phyloP scores from a whole-genome alignment of 2,888 invertebrate genomes.

The Papilio gigon region DNA sequence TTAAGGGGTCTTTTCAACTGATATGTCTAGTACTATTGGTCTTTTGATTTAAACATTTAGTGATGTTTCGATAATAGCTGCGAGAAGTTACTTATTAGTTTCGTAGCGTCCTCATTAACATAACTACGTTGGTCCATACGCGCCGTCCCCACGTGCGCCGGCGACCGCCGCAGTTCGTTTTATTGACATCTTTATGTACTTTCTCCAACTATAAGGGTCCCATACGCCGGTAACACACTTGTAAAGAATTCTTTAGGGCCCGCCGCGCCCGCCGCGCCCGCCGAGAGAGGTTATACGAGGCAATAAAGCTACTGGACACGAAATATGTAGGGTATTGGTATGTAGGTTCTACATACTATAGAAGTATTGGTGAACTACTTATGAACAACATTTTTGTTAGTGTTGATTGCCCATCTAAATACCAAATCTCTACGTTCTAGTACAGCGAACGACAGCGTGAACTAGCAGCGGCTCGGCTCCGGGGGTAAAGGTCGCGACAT shows the following conservation, averaged over 20 bases:
- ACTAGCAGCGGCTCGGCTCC: too few relatives aligned
- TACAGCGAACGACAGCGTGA: too few relatives aligned
- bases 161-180: conserved; percentile 49
- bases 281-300: conserved; percentile 23
- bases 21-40: too few relatives aligned
- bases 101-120: conserved; percentile 12
- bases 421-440: not conserved
- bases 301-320: conserved; percentile 28
- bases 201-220: conserved; percentile 48
- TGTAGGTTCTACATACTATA: conserved; percentile 4
- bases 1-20: too few relatives aligned
- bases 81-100: conserved; percentile 20
- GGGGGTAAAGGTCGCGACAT: too few relatives aligned
- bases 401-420: conserved; percentile 1
- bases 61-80: too few relatives aligned
- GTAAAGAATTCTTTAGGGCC: conserved; percentile 31
- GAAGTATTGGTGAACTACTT: not conserved
- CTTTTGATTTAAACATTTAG: too few relatives aligned
- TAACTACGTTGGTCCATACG: conserved; percentile 23
- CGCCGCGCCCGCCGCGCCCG: not conserved
- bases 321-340: conserved; percentile 1
- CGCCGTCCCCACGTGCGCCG: conserved; percentile 19
- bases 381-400: conserved; percentile 8
- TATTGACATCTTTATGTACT: conserved; percentile 52
- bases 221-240: conserved; percentile 21